Base-by-base conservation (phyloP, 2,113 vertebrate species). In the Pluvianellus socialis region DNA sequence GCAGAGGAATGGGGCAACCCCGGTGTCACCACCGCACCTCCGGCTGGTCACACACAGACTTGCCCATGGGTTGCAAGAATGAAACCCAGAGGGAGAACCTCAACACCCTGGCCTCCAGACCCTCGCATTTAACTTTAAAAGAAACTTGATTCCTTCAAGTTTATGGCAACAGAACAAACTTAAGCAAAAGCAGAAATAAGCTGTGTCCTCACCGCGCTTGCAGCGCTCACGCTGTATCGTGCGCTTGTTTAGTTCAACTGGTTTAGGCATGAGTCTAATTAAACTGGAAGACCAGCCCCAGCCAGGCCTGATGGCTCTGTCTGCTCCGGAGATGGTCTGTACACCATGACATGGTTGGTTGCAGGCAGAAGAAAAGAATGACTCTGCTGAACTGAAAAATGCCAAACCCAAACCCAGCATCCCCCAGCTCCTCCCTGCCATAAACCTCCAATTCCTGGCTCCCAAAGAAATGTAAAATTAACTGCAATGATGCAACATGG, bases 21-120 rank as follows among this genome's bases (percentile, higher is more conserved):
- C 2, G 1, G 42, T 8, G 20, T 10, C 56, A 55, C 47, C 12
- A 8, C 33, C 2, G 2, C 47, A 35, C 22, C 50, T 44, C 44
- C 2, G 2, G 26, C 30, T 14, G 2, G 76, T 32, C 30, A 35
- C 35, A 32, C 12, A 1, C 7, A 28, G 71, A 50, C 79, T 27
- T 52, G 52, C 45, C 72, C 28, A 6, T 1, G 2, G 19, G 56
- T 21, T 3, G 1, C 27, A 21, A 16, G 53, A 47, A 35, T 0
- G 2, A 84, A 45, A 74, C 28, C 16, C 53, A 26, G 42, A 21
- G 16, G 27, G n/a, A 81, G 33, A 72, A 53, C 56, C 30, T 53
- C 14, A 72, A 33, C 53, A 33, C 11, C 47, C 26, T 28, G 47
- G 18, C 17, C 6, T 14, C 23, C 47, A 45, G 44, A 79, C 12